These are phyloP conservation scores for Synanceia verrucosa DNA, from an alignment of 2,797 vertebrate genomes.

Conservation along the genomic window DNA sequence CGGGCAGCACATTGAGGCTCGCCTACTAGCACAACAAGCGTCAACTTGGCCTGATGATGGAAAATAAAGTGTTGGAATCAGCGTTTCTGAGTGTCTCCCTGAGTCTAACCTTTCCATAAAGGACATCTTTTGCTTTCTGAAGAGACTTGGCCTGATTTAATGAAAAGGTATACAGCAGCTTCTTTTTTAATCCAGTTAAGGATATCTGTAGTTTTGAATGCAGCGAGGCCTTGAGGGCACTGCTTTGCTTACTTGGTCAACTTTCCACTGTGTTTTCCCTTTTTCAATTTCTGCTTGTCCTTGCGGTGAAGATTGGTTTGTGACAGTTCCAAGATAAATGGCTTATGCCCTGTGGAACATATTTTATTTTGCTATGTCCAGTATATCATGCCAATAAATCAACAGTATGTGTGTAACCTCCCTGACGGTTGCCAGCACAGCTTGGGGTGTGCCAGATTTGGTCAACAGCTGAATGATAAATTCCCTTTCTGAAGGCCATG, in stretches of 20 bases:
- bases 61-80: conserved; percentile 18
- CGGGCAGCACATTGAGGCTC: conserved; percentile 41
- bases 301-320: conserved; percentile 73
- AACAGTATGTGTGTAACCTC: conserved; percentile 71
- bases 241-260: conserved; percentile 63
- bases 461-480: conserved; percentile 75
- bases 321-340: conserved; percentile 72
- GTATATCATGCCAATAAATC: conserved; percentile 76
- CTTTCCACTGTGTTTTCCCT: conserved; percentile 33
- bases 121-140: not conserved
- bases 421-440: conserved; percentile 51
- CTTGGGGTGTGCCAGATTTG: conserved; percentile 69
- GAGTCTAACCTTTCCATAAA: not conserved
- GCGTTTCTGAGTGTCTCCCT: not conserved
- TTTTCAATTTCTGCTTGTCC: conserved; percentile 68
- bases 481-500: conserved; percentile 68
- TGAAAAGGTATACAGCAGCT: not conserved
- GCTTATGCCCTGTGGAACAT: conserved; percentile 62
- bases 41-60: conserved; percentile 10
- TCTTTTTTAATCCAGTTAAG: not conserved
- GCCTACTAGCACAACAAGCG: conserved; percentile 22
- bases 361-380: conserved; percentile 78
- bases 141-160: not conserved
- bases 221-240: conserved; percentile 3
- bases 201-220: not conserved